Evolutionary conservation across 1,140 invertebrate genomes (phyloP).

Genomic region (Magallana angulata): DNA sequence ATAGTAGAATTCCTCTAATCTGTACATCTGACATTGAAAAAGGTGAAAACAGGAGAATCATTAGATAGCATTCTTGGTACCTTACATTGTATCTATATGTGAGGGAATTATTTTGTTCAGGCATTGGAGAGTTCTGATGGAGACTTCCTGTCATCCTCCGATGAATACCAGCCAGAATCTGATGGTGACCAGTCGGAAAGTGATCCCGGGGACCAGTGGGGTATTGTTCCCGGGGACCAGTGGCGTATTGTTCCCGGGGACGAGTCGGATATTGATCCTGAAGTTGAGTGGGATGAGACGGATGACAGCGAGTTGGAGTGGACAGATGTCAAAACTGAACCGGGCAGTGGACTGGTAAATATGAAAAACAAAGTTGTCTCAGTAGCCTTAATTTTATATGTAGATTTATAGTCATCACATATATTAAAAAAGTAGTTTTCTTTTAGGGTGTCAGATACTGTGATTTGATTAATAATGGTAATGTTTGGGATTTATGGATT

Average conservation of each 20-base stretch:
- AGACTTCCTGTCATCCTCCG: not conserved
- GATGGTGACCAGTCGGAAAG: not conserved
- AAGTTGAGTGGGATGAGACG: not conserved
- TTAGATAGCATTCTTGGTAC: no score
- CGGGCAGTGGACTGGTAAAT: not conserved
- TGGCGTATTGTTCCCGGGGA: not conserved
- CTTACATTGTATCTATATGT: no score
- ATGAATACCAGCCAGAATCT: slow-evolving; percentile 6
- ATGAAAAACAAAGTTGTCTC: no score
- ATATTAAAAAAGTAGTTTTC: no score
- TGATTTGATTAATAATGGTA: not conserved
- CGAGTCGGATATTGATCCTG: not conserved
- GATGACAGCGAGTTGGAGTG: not conserved
- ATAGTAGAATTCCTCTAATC: no score
- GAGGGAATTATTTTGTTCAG: no score
- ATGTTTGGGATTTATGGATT: not conserved
- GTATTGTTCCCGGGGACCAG: not conserved
- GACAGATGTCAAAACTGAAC: not conserved
- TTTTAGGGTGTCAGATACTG: no score
- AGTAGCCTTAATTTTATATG: no score
- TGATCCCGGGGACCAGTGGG: not conserved
- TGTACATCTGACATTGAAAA: no score
- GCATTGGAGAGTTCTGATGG: not conserved
- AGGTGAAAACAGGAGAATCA: no score
- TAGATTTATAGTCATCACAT: no score